Percentiles rank a stretch among this genome's conserved stretches.
Conservation (phyloP, 2,113 vertebrate species). For the Tautogolabrus adspersus region DNA sequence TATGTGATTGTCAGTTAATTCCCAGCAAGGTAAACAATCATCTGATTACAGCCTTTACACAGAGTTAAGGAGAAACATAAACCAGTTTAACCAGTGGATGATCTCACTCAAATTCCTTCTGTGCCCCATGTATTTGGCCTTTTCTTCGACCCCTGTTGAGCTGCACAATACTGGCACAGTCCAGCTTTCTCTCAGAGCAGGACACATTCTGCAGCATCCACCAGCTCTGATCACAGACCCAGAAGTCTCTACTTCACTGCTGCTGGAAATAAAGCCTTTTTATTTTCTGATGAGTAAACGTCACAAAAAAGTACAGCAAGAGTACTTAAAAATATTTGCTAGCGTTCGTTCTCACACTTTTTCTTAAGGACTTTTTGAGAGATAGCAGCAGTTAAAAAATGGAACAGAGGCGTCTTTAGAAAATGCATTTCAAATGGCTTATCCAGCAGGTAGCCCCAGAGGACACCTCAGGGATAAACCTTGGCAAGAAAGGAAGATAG, state of each 20-base stretch:
- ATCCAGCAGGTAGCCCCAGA: conserved; percentile 80
- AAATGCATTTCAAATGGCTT: conserved; percentile 81
- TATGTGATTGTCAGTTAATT: too few relatives aligned
- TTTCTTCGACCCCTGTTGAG: conserved; percentile 27
- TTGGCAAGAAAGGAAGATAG: conserved; percentile 78
- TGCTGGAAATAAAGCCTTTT: conserved; percentile 35
- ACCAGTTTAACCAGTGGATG: conserved; percentile 15
- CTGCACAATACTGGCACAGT: conserved; percentile 22
- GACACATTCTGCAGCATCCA: conserved; percentile 30
- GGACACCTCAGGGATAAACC: conserved; percentile 82
- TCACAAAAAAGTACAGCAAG: conserved; percentile 59
- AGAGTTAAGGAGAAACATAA: conserved; percentile 1
- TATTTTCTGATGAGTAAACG: conserved; percentile 56
- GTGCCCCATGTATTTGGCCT: conserved; percentile 40
- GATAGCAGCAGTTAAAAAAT: conserved; percentile 79
- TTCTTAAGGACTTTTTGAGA: conserved; percentile 79
- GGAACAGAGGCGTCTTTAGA: conserved; percentile 75
- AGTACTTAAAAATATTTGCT: conserved; percentile 68
- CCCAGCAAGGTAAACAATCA: too few relatives aligned
- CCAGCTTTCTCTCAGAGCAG: conserved; percentile 32
- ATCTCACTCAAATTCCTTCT: conserved; percentile 29
- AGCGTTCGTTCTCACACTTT: conserved; percentile 63
- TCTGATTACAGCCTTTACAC: background rate
- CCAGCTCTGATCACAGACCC: conserved; percentile 62
- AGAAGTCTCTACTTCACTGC: conserved; percentile 51